phyloP scores from a whole-genome alignment of 2,113 vertebrate genomes.

The Lampris incognitus region DNA sequence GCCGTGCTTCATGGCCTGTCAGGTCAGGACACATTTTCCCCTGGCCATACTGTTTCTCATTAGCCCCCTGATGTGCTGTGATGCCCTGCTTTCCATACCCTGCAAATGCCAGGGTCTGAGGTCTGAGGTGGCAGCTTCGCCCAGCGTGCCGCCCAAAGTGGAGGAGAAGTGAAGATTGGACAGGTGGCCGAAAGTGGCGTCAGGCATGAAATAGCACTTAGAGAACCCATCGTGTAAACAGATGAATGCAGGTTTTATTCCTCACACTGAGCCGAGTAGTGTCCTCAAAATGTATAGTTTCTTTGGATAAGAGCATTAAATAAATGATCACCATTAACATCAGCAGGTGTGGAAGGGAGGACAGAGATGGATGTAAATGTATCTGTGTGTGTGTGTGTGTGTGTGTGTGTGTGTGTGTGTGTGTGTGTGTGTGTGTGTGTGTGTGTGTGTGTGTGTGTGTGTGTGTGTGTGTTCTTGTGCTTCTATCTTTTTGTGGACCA shows the following conservation, averaged over 20 bases:
- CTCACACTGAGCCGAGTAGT: no score
- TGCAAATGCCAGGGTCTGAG: constrained; percentile 1
- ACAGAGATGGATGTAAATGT: no score
- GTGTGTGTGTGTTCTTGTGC: not conserved
- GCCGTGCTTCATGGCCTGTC: constrained; percentile 66
- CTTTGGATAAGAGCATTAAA: no score
- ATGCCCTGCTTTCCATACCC: constrained; percentile 37
- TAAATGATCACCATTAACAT: no score
- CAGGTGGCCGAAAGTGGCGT: no score
- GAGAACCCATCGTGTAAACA: no score
- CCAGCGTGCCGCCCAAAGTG: constrained; percentile 16
- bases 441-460: not conserved
- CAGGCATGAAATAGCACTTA: no score
- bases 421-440: not conserved
- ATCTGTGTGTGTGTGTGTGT: not conserved
- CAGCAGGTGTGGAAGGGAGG: no score
- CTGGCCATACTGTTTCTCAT: constrained; percentile 71
- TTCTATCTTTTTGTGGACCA: no score
- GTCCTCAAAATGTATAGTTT: no score
- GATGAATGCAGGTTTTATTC: no score
- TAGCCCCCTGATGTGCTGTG: constrained; percentile 73
- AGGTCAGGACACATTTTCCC: constrained; percentile 65
- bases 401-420: no score
- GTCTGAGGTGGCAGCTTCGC: constrained; percentile 28
- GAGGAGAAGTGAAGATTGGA: not conserved